Base-by-base conservation (phyloP, 2,888 invertebrate species). In the Orchesellides sinensis region DNA sequence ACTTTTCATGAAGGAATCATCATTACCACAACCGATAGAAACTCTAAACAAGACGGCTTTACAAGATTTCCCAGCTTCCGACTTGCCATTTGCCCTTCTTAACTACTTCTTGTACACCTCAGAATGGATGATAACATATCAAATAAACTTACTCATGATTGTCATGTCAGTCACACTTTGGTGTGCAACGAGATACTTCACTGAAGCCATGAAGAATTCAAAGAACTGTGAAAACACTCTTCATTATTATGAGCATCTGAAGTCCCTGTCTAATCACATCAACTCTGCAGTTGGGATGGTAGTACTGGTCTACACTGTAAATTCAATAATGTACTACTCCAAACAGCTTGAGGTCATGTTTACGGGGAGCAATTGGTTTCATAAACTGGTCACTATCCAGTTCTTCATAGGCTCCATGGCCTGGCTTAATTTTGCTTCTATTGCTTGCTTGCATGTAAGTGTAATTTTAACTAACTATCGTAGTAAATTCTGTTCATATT, bases 341-440 rank as follows among this genome's bases (percentile, higher is more conserved):
- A 77, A 56, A 1, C 29, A 68, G 54, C 17, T 77, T 29, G 77
- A 77, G 27, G 23, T 52, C 6, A 21, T 77, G 29, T 77, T 77
- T 47, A 56, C 56, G 4, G 68, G 59, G 19, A 27, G n/a, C 4
- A 45, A 68, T 45, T 77, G 66, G 77, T 77, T 77, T 68, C 19
- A 68, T 2, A 77, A 77, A n/a, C 5, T 59, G 10, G 32, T 68
- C 0, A 68, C 68, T 2, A 23, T 66, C 12, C 54, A 68, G 47
- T 77, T 68, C 47, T 32, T 77, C 10, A 1, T 56, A 0, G 54
- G 68, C 10, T 56, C 68, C 8, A 10, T 49, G 1, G 23, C 23
- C 17, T 77, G 77, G 77, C 68, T 77, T 45, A 25, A 77, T 61
- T 77, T 77, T 27, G 77, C 77, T 3, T 66, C 66, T 19, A 32